Percentiles rank a stretch among this genome's conserved stretches.
phyloP scores from a whole-genome alignment of 2,888 invertebrate species.

The Ormyrus pomaceus region DNA sequence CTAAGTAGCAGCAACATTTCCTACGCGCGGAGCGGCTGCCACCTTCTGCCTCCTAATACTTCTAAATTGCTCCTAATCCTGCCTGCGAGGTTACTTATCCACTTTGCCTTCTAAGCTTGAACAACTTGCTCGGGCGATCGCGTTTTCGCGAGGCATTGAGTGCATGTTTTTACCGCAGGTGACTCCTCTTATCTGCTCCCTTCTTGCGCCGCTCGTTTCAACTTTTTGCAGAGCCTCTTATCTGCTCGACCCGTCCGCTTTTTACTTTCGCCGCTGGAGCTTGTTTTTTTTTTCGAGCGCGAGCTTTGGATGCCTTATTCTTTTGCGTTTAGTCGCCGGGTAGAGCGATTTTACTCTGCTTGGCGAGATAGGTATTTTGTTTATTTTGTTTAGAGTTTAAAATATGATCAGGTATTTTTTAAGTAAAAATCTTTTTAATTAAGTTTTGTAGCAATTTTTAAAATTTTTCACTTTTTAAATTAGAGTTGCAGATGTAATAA shows the following conservation, averaged over 20 bases:
- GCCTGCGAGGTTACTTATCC: constrained; percentile 49
- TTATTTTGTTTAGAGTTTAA: constrained; percentile 6
- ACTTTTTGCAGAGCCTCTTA: neutral
- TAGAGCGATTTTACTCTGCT: constrained; percentile 44
- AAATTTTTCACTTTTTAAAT: too few relatives aligned
- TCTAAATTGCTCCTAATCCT: constrained; percentile 37
- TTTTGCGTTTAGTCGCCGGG: constrained; percentile 26
- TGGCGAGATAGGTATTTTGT: constrained; percentile 25
- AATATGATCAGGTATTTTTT: neutral
- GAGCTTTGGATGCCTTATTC: neutral
- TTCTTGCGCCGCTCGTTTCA: neutral
- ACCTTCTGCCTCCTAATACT: constrained; percentile 2
- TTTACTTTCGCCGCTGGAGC: constrained; percentile 9
- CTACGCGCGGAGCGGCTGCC: neutral
- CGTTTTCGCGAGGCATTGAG: neutral
- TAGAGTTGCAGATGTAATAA: too few relatives aligned
- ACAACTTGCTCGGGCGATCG: constrained; percentile 1
- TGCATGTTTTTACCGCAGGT: too few relatives aligned
- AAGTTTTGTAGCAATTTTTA: too few relatives aligned
- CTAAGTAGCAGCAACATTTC: constrained; percentile 46
- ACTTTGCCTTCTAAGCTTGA: constrained; percentile 12
- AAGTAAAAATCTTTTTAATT: too few relatives aligned
- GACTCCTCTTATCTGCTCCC: neutral
- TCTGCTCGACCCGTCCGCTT: constrained; percentile 8
- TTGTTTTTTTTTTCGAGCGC: neutral